phyloP scores from a whole-genome alignment of 92 coral and sea anemone genomes.

The Ricordea florida region DNA sequence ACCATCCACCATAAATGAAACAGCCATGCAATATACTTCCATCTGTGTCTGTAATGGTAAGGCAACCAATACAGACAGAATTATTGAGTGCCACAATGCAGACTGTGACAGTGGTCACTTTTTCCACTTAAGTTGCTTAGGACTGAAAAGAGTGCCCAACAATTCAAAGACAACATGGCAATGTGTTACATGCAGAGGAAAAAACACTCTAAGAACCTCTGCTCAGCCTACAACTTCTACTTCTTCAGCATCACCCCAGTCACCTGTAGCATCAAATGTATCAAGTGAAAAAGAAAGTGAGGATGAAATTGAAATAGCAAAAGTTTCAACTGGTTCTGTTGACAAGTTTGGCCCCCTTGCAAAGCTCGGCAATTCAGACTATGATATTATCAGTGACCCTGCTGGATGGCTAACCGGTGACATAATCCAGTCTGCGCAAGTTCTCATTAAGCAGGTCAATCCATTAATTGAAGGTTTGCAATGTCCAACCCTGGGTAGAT shows the following conservation, averaged over 20 bases:
- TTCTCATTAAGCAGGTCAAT: too few species aligned
- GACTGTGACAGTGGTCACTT: constrained; percentile 27
- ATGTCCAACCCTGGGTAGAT: constrained; percentile 3
- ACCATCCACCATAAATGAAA: constrained; percentile 10
- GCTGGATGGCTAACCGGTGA: too few species aligned
- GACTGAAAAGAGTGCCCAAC: too few species aligned
- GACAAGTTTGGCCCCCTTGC: too few species aligned
- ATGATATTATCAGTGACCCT: not conserved
- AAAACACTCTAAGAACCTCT: too few species aligned
- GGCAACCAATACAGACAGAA: constrained; percentile 1
- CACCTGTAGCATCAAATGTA: not conserved
- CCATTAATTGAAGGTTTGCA: too few species aligned
- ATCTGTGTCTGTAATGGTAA: constrained; percentile 26
- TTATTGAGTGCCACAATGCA: constrained; percentile 34
- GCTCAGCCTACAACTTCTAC: constrained; percentile 24
- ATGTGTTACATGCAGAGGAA: constrained; percentile 22
- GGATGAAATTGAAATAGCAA: too few species aligned
- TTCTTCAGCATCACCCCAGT: constrained; percentile 10
- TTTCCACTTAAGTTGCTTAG: constrained; percentile 30
- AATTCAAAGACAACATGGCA: too few species aligned
- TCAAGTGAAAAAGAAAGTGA: constrained; percentile 10
- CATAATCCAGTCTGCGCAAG: too few species aligned
- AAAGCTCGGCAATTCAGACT: not conserved
- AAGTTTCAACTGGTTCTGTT: too few species aligned
- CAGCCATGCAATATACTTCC: not conserved